A percentile compares a stretch with the other conserved stretches of the same genome.
phyloP scores from a whole-genome alignment of 2,113 vertebrate genomes.

The Arothron firmamentum region DNA sequence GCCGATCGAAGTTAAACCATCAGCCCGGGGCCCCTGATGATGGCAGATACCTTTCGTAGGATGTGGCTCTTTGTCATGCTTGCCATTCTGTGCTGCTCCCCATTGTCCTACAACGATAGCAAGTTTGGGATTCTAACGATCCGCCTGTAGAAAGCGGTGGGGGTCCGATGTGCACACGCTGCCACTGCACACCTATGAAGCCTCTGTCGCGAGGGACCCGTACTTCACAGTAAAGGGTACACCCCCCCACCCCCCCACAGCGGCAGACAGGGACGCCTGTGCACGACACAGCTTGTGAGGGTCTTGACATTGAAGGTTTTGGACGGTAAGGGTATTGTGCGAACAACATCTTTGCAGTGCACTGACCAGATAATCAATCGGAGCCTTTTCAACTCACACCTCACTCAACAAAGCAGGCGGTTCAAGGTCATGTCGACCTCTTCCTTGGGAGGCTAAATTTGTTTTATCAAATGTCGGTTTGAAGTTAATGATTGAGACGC shows the following conservation, averaged over 20 bases:
- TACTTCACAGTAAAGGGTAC: slow-evolving; percentile 19
- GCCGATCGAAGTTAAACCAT: slow-evolving; percentile 18
- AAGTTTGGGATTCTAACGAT: background rate
- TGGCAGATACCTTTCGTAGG: background rate
- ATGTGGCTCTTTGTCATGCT: too few species aligned
- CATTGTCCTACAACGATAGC: background rate
- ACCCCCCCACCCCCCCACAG: slow-evolving; percentile 14
- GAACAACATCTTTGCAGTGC: background rate
- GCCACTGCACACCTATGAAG: too few species aligned
- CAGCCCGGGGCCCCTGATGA: slow-evolving; percentile 15
- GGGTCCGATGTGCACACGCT: too few species aligned
- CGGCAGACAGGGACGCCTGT: slow-evolving; percentile 2
- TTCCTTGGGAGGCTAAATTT: too few species aligned
- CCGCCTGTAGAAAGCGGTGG: background rate
- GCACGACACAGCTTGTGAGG: slow-evolving; percentile 1
- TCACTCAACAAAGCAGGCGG: background rate
- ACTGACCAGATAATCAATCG: slow-evolving; percentile 9
- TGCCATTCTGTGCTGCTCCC: background rate
- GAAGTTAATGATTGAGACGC: too few species aligned
- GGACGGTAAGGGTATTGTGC: background rate
- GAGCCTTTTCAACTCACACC: background rate
- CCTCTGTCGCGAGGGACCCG: background rate
- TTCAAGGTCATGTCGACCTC: background rate
- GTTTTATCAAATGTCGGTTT: too few species aligned
- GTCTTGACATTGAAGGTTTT: slow-evolving; percentile 27